phyloP scores from a whole-genome alignment of 2,888 invertebrate species.

The Helleia helle region DNA sequence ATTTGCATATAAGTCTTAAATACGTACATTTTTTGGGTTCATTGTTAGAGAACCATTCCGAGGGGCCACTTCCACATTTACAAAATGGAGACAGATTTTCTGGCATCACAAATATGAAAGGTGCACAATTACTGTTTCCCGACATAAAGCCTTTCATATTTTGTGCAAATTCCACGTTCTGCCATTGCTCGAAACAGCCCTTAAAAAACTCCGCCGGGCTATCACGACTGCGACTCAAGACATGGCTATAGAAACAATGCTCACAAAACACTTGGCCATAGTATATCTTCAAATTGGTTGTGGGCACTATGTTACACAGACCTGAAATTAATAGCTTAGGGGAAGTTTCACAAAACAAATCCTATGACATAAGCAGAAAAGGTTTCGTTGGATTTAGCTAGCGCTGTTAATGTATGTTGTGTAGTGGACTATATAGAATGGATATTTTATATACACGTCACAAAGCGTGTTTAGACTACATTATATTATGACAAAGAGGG shows the following conservation, averaged over 20 bases:
- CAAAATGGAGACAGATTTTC: slow-evolving; percentile 44
- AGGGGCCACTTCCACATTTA: slow-evolving; percentile 38
- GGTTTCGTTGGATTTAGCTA: no score
- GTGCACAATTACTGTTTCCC: slow-evolving; percentile 34
- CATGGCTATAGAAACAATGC: slow-evolving; percentile 50
- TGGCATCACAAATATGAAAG: slow-evolving; percentile 54
- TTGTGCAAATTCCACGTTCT: slow-evolving; percentile 45
- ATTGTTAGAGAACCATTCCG: slow-evolving; percentile 40
- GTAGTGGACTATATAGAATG: no score
- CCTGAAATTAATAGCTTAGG: slow-evolving; percentile 33
- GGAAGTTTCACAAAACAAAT: no score
- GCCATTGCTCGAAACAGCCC: slow-evolving; percentile 58
- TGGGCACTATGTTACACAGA: slow-evolving; percentile 48
- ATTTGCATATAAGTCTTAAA: no score
- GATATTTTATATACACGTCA: no score
- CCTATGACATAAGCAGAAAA: no score
- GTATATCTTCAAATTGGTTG: slow-evolving; percentile 48
- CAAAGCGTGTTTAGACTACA: no score
- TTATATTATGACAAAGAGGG: no score
- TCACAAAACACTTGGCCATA: slow-evolving; percentile 65
- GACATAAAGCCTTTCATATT: slow-evolving; percentile 51
- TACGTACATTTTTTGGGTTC: slow-evolving; percentile 55
- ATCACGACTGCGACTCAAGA: slow-evolving; percentile 42
- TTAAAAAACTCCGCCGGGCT: slow-evolving; percentile 57
- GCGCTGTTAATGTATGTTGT: no score